These are phyloP conservation scores for Mastomys coucha DNA, from an alignment of 2,113 vertebrate genomes.

Conservation along the genomic window DNA sequence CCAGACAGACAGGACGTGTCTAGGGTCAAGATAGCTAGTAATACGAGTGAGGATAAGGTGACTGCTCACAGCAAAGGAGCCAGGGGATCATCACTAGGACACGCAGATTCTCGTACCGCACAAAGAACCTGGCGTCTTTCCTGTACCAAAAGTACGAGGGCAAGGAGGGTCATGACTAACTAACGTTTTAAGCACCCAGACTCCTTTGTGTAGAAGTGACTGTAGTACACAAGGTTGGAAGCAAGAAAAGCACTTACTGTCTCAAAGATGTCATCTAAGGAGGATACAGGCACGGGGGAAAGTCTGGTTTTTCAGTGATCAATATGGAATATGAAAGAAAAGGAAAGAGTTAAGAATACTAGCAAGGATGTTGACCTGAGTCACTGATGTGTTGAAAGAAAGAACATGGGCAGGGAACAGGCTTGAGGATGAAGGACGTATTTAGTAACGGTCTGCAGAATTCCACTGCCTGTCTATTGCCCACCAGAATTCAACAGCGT, in stretches of 20 bases:
- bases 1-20: background rate
- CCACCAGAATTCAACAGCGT: background rate
- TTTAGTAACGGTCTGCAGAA: background rate
- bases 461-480: background rate
- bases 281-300: background rate
- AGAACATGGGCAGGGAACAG: background rate
- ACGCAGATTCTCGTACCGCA: background rate
- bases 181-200: background rate
- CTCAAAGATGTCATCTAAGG: background rate
- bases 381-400: background rate
- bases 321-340: background rate
- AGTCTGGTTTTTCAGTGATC: background rate
- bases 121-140: background rate
- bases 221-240: background rate
- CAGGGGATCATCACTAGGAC: background rate
- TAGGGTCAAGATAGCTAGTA: background rate
- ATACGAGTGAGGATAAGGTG: background rate
- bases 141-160: background rate
- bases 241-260: background rate
- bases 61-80: background rate
- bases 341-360: background rate
- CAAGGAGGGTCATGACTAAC: background rate
- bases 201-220: background rate
- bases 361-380: background rate
- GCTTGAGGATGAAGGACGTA: background rate